Base-by-base conservation (phyloP, 2,888 invertebrate genomes). In the Pseudoips prasinana region DNA sequence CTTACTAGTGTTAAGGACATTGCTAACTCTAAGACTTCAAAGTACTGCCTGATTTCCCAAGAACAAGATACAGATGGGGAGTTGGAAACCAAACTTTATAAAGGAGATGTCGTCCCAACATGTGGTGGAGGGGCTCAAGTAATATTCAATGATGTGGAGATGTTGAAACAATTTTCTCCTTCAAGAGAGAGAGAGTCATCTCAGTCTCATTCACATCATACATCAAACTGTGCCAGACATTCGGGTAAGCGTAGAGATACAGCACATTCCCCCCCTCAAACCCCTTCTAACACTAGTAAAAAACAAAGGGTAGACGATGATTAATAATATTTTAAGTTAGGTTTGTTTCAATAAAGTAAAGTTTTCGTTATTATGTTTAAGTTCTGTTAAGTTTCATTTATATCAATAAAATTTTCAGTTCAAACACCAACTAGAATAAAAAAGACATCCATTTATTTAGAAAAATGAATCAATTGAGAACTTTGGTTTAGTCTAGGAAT, bases 121-220 rank as follows among this genome's bases (percentile, higher is more conserved):
- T 93, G 94, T 36, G 95, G 96, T 1, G 99, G 99, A 0, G 99
- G 99, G 0, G 96, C 98, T 0, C 97, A 98, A 66, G 95, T 99
- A 0, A 94, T 98, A 11, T 98, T 99, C 71, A 95, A 96, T 57
- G 98, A 98, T 76, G 95, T 99, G 1, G 99, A 99, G 74, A 93
- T 94, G 67, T 73, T 98, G 5, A 93, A 92, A 48, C 96, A 97
- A 66, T 91, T 92, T 60, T 95, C 95, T 0, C 96, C 96, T 0
- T 92, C 90, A 0, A 49, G 73, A 2, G 82, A 84, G 0, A 48
- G 73, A 2, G 82, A 84, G 1, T 64, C 69, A 0, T 47, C 52
- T 0, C 24, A 31, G 1, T 24, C 31, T 0, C 60, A 72, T 1
- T 70, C 74, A 0, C 54, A 68, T n/a, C 58, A 79, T 7, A 47